These are phyloP conservation scores for Nasalis larvatus DNA, from an alignment of 2,113 vertebrate genomes.

Conservation along the genomic window DNA sequence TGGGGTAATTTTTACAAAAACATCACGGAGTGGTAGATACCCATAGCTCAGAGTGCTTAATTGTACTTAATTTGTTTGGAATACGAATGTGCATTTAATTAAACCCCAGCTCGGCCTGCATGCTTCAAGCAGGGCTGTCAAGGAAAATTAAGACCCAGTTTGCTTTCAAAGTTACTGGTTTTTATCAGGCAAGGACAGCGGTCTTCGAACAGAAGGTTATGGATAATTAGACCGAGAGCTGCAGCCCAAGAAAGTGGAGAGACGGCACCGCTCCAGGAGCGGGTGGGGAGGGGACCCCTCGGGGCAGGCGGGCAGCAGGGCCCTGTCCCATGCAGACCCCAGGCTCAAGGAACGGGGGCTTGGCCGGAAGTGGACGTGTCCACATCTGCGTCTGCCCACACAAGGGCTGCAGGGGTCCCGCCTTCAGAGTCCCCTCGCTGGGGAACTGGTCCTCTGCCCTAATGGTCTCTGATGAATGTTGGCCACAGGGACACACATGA, in stretches of 20 bases:
- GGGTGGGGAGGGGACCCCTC: background rate
- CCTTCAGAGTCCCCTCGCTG: fast-evolving
- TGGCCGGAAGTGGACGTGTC: fast-evolving
- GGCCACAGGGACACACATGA: background rate
- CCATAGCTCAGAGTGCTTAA: constrained; percentile 99
- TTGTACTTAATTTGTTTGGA: constrained; percentile 99
- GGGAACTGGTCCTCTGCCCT: background rate
- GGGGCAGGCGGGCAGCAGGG: fast-evolving
- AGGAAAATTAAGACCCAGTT: constrained; percentile 98
- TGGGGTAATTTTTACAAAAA: constrained; percentile 99
- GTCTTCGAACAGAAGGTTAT: constrained; percentile 89
- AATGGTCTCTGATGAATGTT: background rate
- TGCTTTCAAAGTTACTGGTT: constrained; percentile 96
- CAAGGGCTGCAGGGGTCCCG: background rate
- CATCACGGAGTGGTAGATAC: constrained; percentile 98
- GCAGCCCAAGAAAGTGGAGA: constrained; percentile 74
- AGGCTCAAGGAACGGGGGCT: background rate
- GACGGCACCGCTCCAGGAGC: constrained; percentile 70
- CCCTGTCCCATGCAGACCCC: background rate
- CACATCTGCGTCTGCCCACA: fast-evolving
- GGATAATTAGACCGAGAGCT: constrained; percentile 89
- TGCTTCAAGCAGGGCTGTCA: constrained; percentile 99
- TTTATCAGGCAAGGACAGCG: constrained; percentile 92
- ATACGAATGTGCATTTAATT: constrained; percentile 99
- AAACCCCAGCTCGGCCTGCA: constrained; percentile 91